Evolutionary conservation across 1,140 invertebrate genomes (phyloP).

Genomic region (Sarcophaga bullata): DNA sequence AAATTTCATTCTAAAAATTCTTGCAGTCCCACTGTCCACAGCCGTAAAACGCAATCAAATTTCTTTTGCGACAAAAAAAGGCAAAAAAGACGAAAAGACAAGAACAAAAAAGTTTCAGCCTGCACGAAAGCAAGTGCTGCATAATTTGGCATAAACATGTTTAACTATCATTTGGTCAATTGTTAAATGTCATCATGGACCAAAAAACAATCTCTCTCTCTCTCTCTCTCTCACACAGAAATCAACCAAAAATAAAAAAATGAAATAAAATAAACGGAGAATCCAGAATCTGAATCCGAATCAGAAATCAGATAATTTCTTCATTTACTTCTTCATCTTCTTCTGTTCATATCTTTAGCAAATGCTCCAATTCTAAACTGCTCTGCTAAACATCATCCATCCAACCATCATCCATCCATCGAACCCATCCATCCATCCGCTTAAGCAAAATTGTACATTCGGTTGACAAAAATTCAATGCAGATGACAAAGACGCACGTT

Average conservation of each 20-base stretch:
- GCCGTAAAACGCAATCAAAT: not conserved
- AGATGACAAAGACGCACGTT: not conserved
- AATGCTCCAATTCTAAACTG: conserved; percentile 30
- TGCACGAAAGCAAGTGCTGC: conserved; percentile 42
- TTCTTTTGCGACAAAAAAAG: not conserved
- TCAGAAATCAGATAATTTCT: conserved; percentile 2
- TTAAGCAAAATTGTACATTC: too few species aligned
- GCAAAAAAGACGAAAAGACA: not conserved
- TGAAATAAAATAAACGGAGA: not conserved
- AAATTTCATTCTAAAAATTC: too few species aligned
- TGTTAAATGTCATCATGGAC: conserved; percentile 35
- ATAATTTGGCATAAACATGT: conserved; percentile 43
- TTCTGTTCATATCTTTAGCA: too few species aligned
- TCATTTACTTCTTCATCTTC: not conserved
- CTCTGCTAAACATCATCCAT: conserved; percentile 3
- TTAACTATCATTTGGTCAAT: conserved; percentile 37
- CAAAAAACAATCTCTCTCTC: not conserved
- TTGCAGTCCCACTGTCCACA: not conserved
- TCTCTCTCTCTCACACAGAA: not conserved
- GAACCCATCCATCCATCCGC: not conserved
- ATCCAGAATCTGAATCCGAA: not conserved
- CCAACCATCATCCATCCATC: not conserved
- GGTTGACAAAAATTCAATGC: not conserved
- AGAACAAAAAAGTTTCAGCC: not conserved
- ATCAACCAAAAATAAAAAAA: not conserved